A percentile compares a stretch with the other conserved stretches of the same genome.
These are phyloP conservation scores for Saccopteryx leptura DNA, from an alignment of 2,113 vertebrate genomes.

Conservation along the genomic window DNA sequence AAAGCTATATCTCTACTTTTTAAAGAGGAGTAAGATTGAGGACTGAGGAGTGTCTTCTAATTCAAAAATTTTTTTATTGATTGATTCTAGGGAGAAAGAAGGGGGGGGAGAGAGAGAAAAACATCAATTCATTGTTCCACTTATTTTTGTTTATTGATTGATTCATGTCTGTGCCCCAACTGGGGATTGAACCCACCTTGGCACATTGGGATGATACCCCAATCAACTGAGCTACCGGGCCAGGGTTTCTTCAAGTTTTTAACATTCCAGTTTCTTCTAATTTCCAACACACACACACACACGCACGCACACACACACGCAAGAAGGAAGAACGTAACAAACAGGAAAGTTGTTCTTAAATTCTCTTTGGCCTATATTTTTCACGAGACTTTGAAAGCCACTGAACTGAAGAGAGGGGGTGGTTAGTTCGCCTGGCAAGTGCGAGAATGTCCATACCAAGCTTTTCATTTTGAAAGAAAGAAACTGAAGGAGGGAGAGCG, in stretches of 20 bases:
- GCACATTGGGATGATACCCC: too few species aligned
- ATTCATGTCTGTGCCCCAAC: too few species aligned
- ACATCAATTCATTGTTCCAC: too few species aligned
- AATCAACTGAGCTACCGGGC: too few species aligned
- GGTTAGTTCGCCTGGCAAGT: slow-evolving; percentile 31
- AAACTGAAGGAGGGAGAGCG: not conserved
- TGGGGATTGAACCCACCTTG: too few species aligned
- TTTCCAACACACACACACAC: not conserved
- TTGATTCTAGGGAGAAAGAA: too few species aligned
- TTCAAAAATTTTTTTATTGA: too few species aligned
- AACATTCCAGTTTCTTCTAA: slow-evolving; percentile 1
- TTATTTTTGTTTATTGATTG: too few species aligned
- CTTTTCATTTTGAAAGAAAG: not conserved
- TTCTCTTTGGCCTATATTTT: slow-evolving; percentile 23
- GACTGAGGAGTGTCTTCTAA: not conserved
- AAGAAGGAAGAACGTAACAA: not conserved
- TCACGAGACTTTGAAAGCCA: not conserved
- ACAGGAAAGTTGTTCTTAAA: not conserved
- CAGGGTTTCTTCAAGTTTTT: not conserved
- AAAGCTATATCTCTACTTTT: not conserved
- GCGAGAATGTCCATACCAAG: accelerated
- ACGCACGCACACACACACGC: not conserved
- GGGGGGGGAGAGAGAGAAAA: too few species aligned
- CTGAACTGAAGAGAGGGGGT: not conserved
- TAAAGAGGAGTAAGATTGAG: not conserved